Conservation (phyloP, 2,888 invertebrate genomes). For the Morpho deidamia region DNA sequence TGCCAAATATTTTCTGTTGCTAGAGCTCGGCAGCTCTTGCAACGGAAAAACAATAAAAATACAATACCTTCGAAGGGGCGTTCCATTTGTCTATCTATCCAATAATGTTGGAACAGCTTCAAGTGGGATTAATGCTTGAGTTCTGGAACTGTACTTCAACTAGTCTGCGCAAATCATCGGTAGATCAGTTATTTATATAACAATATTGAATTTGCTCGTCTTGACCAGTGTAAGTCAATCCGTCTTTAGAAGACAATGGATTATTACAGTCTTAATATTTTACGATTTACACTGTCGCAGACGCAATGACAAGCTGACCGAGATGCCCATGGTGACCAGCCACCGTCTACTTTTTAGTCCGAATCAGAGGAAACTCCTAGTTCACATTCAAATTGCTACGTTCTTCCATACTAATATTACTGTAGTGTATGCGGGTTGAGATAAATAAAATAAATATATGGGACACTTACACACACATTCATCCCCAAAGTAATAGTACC, state of each 20-base stretch:
- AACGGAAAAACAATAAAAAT: too few relatives aligned
- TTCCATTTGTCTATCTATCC: constrained; percentile 58
- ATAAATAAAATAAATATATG: too few relatives aligned
- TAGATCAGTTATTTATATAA: constrained; percentile 57
- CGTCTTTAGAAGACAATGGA: constrained; percentile 61
- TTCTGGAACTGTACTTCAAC: constrained; percentile 48
- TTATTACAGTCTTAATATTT: constrained; percentile 60
- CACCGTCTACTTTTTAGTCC: constrained; percentile 68
- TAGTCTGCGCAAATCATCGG: constrained; percentile 53
- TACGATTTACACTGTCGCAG: constrained; percentile 64
- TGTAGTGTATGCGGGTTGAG: too few relatives aligned
- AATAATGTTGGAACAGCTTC: constrained; percentile 58
- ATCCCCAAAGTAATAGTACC: too few relatives aligned
- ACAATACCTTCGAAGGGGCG: constrained; percentile 65
- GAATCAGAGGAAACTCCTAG: constrained; percentile 52
- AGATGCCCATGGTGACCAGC: constrained; percentile 66
- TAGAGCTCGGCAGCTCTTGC: too few relatives aligned
- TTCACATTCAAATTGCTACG: constrained; percentile 66
- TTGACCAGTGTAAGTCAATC: constrained; percentile 56
- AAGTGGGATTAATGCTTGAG: constrained; percentile 52
- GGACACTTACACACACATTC: too few relatives aligned
- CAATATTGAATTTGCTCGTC: constrained; percentile 59
- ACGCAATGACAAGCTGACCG: constrained; percentile 66
- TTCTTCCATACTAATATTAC: too few relatives aligned
- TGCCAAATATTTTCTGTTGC: constrained; percentile 59